Evolutionary conservation across 2,797 vertebrate genomes (phyloP), one percentile per base, ranked within the genome.

Genomic region (Pachyuromys duprasi): DNA sequence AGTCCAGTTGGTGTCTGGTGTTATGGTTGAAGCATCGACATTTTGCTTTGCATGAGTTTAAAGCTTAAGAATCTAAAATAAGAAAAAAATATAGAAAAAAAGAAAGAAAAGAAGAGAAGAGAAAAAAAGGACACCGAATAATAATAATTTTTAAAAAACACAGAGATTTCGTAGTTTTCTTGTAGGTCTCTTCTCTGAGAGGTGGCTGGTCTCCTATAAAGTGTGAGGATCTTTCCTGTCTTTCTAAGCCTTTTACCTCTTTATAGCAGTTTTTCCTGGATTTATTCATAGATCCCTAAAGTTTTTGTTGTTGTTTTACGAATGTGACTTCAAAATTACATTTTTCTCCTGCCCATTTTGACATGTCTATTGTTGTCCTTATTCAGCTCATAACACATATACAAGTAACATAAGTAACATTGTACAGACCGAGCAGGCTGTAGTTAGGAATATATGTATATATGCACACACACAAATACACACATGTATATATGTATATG

Each of bases 1-100:
- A 70, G 22, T 62, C 8, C 6, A 24, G 3, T 45, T 89, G 70
- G 65, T 9, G 70, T 90, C 39, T 91, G 28, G 33, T 49, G 49
- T 94, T 76, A 67, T 55, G 90, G 89, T 82, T 79, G 33, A 39
- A 80, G 80, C 79, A 91, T 60, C 79, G n/a, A 95, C 53, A 33
- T 90, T 95, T 87, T 90, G 17, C 31, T 80, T 45, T 90, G 60
- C 42, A 57, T 87, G 70, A 53, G 63, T 80, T 39, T 70, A 95
- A 89, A 78, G 5, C 31, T 11, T 49, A 86, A 18, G 36, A 72
- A 55, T 42, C 12, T 11, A 49, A 49, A 49, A 49, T 49, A 49
- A 49, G 49, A 49, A 49, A 49, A 11, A 69, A 33, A 18, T 33
- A n/a, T 9, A 49, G 8, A 49, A 49, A 49, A 31, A n/a, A 7